These are phyloP conservation scores for Lethocerus indicus DNA, from an alignment of 1,140 invertebrate genomes.

Conservation along the genomic window DNA sequence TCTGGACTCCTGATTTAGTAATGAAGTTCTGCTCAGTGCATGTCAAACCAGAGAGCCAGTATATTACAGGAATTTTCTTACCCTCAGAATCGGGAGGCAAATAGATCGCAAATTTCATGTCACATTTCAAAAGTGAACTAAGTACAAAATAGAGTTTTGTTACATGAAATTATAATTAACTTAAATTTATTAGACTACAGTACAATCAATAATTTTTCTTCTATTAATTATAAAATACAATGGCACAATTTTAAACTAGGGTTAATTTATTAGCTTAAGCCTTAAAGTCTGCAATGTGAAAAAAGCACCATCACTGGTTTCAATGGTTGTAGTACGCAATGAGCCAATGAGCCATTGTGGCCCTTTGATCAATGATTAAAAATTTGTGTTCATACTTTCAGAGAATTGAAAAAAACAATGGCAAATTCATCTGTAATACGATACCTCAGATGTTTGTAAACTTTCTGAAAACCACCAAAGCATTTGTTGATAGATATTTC, in stretches of 20 bases:
- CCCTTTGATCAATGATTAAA: neutral
- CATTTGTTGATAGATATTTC: conserved; percentile 49
- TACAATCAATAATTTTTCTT: conserved; percentile 2
- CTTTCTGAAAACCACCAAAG: conserved; percentile 71
- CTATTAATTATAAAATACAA: neutral
- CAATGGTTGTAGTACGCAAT: neutral
- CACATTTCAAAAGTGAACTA: conserved; percentile 61
- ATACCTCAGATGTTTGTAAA: conserved; percentile 67
- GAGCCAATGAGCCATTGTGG: neutral
- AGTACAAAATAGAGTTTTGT: conserved; percentile 18
- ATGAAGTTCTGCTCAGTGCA: conserved; percentile 96
- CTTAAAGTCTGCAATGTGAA: neutral
- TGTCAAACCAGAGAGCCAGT: conserved; percentile 86
- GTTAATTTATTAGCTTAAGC: neutral
- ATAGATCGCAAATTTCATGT: conserved; percentile 87
- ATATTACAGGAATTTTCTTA: conserved; percentile 59
- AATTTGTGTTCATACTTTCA: neutral
- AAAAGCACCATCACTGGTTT: neutral
- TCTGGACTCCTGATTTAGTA: conserved; percentile 85
- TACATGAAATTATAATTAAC: conserved; percentile 1
- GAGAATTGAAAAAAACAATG: neutral
- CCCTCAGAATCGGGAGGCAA: conserved; percentile 60
- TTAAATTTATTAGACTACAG: conserved; percentile 3
- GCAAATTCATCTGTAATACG: neutral
- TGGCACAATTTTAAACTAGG: neutral